Evolutionary conservation across 2,888 invertebrate species (phyloP).

Genomic region (Phaedon cochleariae): DNA sequence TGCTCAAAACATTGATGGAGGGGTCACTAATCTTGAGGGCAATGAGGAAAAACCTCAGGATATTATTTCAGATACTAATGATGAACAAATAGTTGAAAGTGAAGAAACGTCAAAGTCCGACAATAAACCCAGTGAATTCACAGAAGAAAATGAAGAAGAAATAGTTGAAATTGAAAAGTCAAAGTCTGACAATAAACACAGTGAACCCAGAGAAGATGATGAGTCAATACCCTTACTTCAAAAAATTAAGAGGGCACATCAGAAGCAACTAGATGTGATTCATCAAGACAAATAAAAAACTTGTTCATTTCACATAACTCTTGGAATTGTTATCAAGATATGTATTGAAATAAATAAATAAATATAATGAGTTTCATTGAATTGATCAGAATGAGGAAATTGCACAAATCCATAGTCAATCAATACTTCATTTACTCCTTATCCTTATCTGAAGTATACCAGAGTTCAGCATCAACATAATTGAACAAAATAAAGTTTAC

Average conservation of each 20-base stretch:
- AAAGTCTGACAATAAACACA: not conserved
- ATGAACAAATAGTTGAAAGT: not conserved
- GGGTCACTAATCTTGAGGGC: not conserved
- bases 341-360: too few relatives aligned
- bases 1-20: not conserved
- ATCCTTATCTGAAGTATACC: too few relatives aligned
- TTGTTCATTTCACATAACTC: too few relatives aligned
- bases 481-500: too few relatives aligned
- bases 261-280: slow-evolving; percentile 10
- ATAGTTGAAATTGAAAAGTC: not conserved
- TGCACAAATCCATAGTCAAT: too few relatives aligned
- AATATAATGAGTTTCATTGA: too few relatives aligned
- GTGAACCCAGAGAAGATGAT: not conserved
- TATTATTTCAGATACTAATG: not conserved
- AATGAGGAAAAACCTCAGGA: not conserved
- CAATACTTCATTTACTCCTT: too few relatives aligned
- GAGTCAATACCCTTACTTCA: not conserved
- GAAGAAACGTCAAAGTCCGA: not conserved
- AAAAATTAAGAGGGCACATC: slow-evolving; percentile 7
- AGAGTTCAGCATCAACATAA: too few relatives aligned
- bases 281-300: not conserved
- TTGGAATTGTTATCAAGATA: too few relatives aligned
- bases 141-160: not conserved
- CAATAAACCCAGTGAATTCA: not conserved
- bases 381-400: too few relatives aligned